A percentile compares a stretch with the other conserved stretches of the same genome.
Conservation (phyloP, 37 sponge, comb jelly and placozoan species). For the Haliclona indistincta region DNA sequence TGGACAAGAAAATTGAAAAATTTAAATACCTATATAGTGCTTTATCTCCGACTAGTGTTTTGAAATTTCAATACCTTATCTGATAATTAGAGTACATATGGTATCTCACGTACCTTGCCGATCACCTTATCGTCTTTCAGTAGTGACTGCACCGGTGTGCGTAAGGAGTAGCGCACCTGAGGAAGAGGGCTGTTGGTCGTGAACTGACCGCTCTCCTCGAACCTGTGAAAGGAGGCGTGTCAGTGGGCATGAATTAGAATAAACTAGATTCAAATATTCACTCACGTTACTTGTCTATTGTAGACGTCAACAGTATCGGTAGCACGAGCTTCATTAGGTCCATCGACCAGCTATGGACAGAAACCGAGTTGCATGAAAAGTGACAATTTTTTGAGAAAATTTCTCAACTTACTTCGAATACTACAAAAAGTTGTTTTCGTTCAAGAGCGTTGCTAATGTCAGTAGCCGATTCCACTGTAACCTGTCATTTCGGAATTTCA, state of each 20-base stretch:
- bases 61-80: conserved; percentile 7
- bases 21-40: no score
- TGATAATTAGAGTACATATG: not conserved
- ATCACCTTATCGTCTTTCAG: conserved; percentile 49
- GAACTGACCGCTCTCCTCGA: conserved; percentile 53
- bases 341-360: conserved; percentile 11
- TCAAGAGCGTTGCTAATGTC: not conserved
- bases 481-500: not conserved
- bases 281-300: conserved; percentile 5
- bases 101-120: conserved; percentile 46
- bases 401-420: not conserved
- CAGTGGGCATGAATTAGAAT: not conserved
- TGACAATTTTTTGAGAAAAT: no score
- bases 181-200: conserved; percentile 58
- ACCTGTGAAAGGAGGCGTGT: conserved; percentile 11
- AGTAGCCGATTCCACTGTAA: not conserved
- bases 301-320: conserved; percentile 5
- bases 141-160: conserved; percentile 35
- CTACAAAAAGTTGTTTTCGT: not conserved
- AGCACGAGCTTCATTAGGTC: conserved; percentile 1
- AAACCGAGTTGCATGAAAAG: not conserved
- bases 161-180: conserved; percentile 38
- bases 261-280: not conserved
- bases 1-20: no score
- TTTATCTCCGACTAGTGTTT: not conserved